These are phyloP conservation scores for Diachrysia chrysitis DNA, from an alignment of 2,888 invertebrate species.

Conservation along the genomic window DNA sequence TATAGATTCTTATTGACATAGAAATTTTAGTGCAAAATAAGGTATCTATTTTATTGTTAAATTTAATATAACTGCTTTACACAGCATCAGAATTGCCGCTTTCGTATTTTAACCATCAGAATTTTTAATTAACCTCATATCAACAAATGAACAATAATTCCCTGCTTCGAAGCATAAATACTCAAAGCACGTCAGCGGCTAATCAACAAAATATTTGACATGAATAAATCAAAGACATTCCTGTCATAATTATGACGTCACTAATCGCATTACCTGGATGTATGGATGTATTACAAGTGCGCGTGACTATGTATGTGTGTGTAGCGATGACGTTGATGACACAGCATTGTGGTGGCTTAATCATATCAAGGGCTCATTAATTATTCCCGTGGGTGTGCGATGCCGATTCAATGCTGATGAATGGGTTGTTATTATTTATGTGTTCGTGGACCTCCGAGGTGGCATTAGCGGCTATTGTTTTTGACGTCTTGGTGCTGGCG, in stretches of 20 bases:
- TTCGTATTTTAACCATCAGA: background rate
- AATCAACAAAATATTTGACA: conserved; percentile 57
- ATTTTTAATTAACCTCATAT: conserved; percentile 4
- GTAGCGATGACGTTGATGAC: conserved; percentile 75
- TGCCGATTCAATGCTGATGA: conserved; percentile 73
- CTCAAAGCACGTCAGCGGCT: conserved; percentile 35
- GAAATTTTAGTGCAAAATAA: too few species aligned
- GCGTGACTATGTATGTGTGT: conserved; percentile 31
- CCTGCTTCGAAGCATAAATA: conserved; percentile 11
- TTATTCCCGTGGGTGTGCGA: conserved; percentile 75
- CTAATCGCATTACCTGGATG: conserved; percentile 74
- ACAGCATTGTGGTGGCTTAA: conserved; percentile 82
- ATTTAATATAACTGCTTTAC: too few species aligned
- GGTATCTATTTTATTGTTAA: too few species aligned
- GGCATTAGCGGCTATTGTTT: conserved; percentile 46
- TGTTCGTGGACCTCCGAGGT: conserved; percentile 33
- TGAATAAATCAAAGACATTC: conserved; percentile 60
- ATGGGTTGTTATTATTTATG: conserved; percentile 67
- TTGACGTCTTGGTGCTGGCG: conserved; percentile 22
- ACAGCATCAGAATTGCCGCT: background rate
- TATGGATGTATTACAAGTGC: conserved; percentile 35
- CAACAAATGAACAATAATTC: background rate
- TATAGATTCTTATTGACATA: too few species aligned
- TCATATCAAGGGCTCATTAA: conserved; percentile 83
- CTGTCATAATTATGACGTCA: conserved; percentile 71